phyloP scores from a whole-genome alignment of 1,140 invertebrate species.

The Meloidogyne exigua region DNA sequence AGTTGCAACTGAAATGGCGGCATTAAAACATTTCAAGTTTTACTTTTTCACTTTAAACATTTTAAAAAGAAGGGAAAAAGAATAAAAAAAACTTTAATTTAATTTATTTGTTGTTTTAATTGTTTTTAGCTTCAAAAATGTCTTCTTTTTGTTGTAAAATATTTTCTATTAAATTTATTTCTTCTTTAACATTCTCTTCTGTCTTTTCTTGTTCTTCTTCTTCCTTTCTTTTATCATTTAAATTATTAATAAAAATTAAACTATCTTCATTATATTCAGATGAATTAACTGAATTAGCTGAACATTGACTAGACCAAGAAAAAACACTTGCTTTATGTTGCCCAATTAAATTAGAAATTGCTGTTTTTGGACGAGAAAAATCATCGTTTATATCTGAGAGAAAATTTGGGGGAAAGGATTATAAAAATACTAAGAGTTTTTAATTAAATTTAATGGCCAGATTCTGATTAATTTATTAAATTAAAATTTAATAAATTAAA shows the following conservation, averaged over 20 bases:
- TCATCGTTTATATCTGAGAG: background rate
- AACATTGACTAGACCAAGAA: background rate
- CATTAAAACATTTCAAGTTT: too few relatives aligned
- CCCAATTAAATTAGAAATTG: background rate
- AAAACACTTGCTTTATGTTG: slow-evolving; percentile 2
- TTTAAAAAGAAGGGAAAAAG: background rate
- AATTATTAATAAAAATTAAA: background rate
- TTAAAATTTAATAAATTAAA: too few relatives aligned
- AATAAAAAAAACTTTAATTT: background rate
- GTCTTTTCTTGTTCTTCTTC: background rate
- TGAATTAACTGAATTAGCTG: background rate
- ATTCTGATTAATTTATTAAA: too few relatives aligned
- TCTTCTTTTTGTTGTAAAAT: background rate
- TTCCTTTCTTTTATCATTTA: background rate
- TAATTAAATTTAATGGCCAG: too few relatives aligned
- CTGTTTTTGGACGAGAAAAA: background rate
- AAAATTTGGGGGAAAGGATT: too few relatives aligned
- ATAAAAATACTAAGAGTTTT: too few relatives aligned
- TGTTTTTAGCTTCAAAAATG: background rate
- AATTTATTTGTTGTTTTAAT: background rate
- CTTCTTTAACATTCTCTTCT: too few relatives aligned
- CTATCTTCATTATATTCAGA: background rate
- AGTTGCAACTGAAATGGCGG: too few relatives aligned
- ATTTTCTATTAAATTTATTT: background rate
- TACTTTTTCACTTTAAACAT: too few relatives aligned